Conservation (phyloP, 2,113 vertebrate species). For the Tragelaphus strepsiceros region DNA sequence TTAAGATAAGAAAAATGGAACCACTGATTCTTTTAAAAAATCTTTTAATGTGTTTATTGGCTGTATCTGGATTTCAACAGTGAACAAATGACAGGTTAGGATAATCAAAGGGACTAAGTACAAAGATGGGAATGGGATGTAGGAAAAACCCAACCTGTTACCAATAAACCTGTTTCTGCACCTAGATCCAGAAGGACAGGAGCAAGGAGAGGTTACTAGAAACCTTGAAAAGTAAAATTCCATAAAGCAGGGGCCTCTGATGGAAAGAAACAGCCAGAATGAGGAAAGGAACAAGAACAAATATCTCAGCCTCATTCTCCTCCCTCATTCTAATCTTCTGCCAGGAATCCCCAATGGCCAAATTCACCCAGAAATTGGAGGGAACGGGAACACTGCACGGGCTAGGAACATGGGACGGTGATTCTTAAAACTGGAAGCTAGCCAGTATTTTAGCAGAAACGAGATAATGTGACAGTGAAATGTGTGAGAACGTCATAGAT, state of each 20-base stretch:
- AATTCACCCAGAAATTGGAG: background rate
- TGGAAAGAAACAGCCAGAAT: background rate
- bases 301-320: background rate
- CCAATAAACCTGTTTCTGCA: background rate
- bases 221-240: background rate
- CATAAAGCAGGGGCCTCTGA: background rate
- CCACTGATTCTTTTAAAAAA: background rate
- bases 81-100: background rate
- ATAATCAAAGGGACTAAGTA: background rate
- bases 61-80: background rate
- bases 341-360: background rate
- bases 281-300: background rate
- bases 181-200: background rate
- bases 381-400: background rate
- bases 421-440: background rate
- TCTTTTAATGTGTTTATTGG: background rate
- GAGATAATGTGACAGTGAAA: background rate
- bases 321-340: background rate
- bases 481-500: background rate
- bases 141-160: background rate
- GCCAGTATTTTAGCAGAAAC: background rate
- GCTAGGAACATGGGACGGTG: accelerated
- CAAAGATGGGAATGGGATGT: background rate
- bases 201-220: background rate
- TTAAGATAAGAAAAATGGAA: background rate